Conservation (phyloP, 2,888 invertebrate species). For the Lochmaea capreae region DNA sequence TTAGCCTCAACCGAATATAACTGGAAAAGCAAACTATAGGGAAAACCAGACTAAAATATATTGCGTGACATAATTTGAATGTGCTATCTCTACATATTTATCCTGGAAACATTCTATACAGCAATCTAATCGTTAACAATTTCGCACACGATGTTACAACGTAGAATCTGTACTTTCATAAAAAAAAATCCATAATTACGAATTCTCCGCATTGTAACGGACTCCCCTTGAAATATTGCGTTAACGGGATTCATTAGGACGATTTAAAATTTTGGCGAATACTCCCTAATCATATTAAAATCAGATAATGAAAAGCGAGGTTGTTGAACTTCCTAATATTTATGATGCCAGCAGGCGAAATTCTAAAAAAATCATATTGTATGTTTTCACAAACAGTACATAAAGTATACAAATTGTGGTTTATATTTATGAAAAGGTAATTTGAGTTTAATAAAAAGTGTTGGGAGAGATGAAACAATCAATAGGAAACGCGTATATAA, state of each 20-base stretch:
- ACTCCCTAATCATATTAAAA: constrained; percentile 6
- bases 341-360: constrained; percentile 8
- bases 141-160: too few species aligned
- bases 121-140: too few species aligned
- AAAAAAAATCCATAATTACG: background rate
- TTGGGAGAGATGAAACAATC: background rate
- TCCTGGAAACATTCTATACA: too few species aligned
- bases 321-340: constrained; percentile 12
- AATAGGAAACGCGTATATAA: too few species aligned
- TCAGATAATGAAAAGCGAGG: constrained; percentile 11
- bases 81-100: too few species aligned
- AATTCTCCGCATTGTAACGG: background rate
- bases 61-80: too few species aligned
- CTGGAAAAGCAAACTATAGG: too few species aligned
- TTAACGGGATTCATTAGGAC: background rate
- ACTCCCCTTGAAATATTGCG: constrained; percentile 8
- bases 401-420: constrained; percentile 7
- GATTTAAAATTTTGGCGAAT: constrained; percentile 12
- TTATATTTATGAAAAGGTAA: background rate
- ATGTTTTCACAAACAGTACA: constrained; percentile 6
- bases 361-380: constrained; percentile 16
- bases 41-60: too few species aligned
- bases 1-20: too few species aligned
- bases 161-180: too few species aligned
- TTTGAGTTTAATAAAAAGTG: background rate